phyloP scores from a whole-genome alignment of 2,113 vertebrate genomes.

The Cinclus cinclus region DNA sequence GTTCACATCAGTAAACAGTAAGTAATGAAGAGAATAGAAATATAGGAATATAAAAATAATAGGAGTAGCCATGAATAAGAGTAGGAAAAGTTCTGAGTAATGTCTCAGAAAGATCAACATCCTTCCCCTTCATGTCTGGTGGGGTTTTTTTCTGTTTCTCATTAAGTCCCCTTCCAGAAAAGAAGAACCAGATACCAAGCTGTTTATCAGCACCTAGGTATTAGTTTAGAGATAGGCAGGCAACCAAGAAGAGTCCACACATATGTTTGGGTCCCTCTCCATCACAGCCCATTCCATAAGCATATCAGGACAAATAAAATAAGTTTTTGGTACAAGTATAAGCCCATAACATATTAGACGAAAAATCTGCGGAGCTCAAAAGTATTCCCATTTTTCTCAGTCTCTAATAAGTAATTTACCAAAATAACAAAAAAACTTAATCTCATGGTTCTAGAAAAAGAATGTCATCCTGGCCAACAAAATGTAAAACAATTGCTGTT shows the following conservation, averaged over 20 bases:
- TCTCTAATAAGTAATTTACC: neutral
- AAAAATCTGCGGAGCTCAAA: neutral
- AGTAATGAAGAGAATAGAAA: neutral
- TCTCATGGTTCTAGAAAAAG: neutral
- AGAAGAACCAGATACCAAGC: neutral
- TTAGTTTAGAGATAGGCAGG: neutral
- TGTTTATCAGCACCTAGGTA: neutral
- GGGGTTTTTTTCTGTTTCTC: neutral
- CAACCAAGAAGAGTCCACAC: neutral
- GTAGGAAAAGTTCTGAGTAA: neutral
- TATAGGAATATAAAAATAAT: neutral
- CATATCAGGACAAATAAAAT: neutral
- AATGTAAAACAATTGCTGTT: accelerated
- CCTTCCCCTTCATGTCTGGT: neutral
- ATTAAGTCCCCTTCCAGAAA: accelerated
- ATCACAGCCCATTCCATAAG: neutral
- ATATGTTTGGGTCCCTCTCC: neutral
- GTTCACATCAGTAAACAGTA: neutral
- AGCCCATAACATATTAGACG: neutral
- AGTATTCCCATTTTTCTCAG: neutral
- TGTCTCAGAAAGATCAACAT: neutral
- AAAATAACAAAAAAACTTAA: neutral
- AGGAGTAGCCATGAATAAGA: neutral
- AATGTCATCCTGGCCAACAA: accelerated
- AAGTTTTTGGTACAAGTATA: accelerated